These are phyloP conservation scores for Diplosoma virens DNA, from an alignment of 23 tunicate species.

Conservation along the genomic window DNA sequence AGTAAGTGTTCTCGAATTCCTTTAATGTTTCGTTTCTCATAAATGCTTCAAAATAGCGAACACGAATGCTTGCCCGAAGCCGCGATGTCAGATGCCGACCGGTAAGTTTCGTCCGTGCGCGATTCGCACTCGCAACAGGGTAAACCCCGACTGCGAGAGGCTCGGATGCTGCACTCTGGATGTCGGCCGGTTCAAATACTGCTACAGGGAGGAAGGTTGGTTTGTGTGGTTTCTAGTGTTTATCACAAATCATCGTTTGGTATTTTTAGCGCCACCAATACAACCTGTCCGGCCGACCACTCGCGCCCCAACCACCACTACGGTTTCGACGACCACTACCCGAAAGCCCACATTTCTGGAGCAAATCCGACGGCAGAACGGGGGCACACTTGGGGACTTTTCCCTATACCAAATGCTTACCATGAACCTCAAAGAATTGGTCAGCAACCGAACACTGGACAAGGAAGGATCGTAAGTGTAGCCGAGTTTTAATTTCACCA, in stretches of 20 bases:
- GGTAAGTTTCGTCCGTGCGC: conserved; percentile 30
- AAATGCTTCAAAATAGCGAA: neutral
- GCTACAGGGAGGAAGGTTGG: conserved; percentile 50
- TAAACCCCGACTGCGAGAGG: conserved; percentile 22
- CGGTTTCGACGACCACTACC: conserved; percentile 11
- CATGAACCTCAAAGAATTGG: conserved; percentile 25
- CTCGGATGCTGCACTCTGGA: conserved; percentile 43
- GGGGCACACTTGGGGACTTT: conserved; percentile 12
- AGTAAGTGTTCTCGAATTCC: conserved; percentile 28
- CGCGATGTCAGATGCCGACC: conserved; percentile 46
- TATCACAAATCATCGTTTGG: no score
- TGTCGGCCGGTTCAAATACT: neutral
- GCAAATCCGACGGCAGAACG: conserved; percentile 9
- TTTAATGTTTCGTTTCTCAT: neutral
- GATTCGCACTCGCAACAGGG: neutral
- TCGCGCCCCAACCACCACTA: neutral
- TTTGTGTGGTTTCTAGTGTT: no score
- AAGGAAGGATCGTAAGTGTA: neutral
- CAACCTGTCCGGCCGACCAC: neutral
- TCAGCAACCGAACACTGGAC: conserved; percentile 10
- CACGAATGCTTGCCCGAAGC: conserved; percentile 27
- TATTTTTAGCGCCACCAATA: neutral
- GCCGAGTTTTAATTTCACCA: neutral
- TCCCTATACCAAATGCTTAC: conserved; percentile 51
- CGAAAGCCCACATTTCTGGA: conserved; percentile 29